Evolutionary conservation across 2,113 vertebrate species (phyloP).

Genomic region (Triplophysa dalaica): DNA sequence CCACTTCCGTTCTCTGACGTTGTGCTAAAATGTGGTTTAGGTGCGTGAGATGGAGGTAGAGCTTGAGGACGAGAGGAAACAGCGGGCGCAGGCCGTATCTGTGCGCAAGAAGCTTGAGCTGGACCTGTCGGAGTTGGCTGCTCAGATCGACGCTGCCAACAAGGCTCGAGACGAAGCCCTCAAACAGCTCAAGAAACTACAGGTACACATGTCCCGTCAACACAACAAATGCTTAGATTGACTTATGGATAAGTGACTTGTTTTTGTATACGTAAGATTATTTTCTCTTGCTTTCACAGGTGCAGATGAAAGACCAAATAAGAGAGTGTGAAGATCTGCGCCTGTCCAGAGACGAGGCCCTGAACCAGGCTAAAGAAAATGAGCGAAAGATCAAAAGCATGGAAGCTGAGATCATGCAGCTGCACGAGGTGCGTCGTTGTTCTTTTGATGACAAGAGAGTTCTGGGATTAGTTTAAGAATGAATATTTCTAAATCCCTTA

Average conservation of each 20-base stretch:
- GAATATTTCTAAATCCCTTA: background rate
- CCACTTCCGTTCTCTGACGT: too few species aligned
- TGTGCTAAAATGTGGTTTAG: slow-evolving; percentile 62
- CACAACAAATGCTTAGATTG: too few species aligned
- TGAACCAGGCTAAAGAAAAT: slow-evolving; percentile 85
- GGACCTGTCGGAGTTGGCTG: slow-evolving; percentile 87
- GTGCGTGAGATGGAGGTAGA: slow-evolving; percentile 92
- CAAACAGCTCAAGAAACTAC: slow-evolving; percentile 91
- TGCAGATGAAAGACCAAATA: slow-evolving; percentile 87
- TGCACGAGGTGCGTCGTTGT: slow-evolving; percentile 83
- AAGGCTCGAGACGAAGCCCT: slow-evolving; percentile 91
- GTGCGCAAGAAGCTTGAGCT: slow-evolving; percentile 91
- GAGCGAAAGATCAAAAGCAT: slow-evolving; percentile 93
- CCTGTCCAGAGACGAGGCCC: slow-evolving; percentile 86
- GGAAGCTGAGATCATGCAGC: slow-evolving; percentile 88
- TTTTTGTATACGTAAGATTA: too few species aligned
- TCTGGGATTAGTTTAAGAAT: background rate
- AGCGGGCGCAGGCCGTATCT: slow-evolving; percentile 82
- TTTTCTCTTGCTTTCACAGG: slow-evolving; percentile 71
- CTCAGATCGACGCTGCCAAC: slow-evolving; percentile 86
- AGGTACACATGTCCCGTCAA: slow-evolving; percentile 70
- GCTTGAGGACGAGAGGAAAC: slow-evolving; percentile 90
- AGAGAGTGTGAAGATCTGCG: slow-evolving; percentile 89
- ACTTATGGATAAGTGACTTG: too few species aligned
- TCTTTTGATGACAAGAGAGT: too few species aligned